Evolutionary conservation across 2,113 vertebrate species (phyloP).

Genomic region (Octodon degus): DNA sequence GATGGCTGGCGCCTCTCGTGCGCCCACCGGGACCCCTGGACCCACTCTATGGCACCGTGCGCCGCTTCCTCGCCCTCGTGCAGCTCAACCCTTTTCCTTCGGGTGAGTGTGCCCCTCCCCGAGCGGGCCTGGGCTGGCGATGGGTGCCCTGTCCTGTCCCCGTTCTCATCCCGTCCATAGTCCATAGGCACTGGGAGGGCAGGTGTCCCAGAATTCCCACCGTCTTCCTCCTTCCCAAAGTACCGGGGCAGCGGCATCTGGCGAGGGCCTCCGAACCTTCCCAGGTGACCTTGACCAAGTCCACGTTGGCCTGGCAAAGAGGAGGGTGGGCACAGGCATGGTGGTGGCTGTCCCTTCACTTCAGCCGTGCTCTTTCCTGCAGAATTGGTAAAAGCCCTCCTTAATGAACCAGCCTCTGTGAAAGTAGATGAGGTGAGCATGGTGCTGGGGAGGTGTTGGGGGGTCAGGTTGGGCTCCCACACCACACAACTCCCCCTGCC

Average conservation of each 20-base stretch:
- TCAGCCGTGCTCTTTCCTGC: not conserved
- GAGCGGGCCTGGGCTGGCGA: accelerated
- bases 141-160: not conserved
- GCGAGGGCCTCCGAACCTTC: not conserved
- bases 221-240: not conserved
- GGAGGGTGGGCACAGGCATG: not conserved
- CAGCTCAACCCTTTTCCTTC: slow-evolving; percentile 88
- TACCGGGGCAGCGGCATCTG: not conserved
- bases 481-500: not conserved
- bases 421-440: slow-evolving; percentile 83
- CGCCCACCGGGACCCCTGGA: slow-evolving; percentile 80
- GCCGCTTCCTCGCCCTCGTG: slow-evolving; percentile 84
- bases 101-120: slow-evolving; percentile 79
- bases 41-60: slow-evolving; percentile 84
- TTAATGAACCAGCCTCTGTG: slow-evolving; percentile 81
- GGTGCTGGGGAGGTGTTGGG: accelerated
- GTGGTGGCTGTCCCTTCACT: not conserved
- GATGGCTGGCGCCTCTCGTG: slow-evolving; percentile 77
- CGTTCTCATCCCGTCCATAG: too few relatives aligned
- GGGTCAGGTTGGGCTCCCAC: not conserved
- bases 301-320: not conserved
- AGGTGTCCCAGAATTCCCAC: not conserved
- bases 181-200: not conserved
- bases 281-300: slow-evolving; percentile 12
- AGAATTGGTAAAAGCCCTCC: slow-evolving; percentile 85